Evolutionary conservation across 2,888 invertebrate species (phyloP).

Genomic region (Leptura quadrifasciata): DNA sequence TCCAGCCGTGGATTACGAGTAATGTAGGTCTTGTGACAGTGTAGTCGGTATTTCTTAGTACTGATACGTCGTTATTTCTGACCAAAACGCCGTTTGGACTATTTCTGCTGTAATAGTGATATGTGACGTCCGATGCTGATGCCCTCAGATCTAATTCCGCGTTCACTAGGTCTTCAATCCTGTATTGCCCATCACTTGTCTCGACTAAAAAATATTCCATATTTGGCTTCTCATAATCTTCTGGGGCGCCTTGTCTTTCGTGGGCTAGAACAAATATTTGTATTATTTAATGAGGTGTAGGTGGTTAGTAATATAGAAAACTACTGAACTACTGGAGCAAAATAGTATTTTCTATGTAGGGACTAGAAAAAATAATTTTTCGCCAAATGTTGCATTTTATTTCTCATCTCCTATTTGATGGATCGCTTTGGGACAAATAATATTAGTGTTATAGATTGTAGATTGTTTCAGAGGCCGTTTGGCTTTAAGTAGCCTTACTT

Average conservation of each 20-base stretch:
- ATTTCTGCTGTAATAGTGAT: conserved; percentile 59
- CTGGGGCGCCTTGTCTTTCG: background rate
- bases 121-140: conserved; percentile 56
- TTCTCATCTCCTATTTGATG: no score
- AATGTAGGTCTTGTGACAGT: conserved; percentile 52
- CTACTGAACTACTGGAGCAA: no score
- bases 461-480: no score
- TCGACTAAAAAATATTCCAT: conserved; percentile 28
- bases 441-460: no score
- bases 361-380: no score
- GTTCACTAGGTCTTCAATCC: conserved; percentile 16
- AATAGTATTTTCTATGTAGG: no score
- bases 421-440: no score
- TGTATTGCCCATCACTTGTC: background rate
- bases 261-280: background rate
- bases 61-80: background rate
- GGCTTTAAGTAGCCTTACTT: no score
- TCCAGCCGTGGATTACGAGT: conserved; percentile 68
- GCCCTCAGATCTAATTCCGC: conserved; percentile 26
- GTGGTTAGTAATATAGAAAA: no score
- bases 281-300: no score
- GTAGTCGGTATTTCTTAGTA: conserved; percentile 7
- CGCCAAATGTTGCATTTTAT: no score
- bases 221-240: background rate
- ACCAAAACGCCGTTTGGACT: conserved; percentile 44